Base-by-base conservation (phyloP, 1,140 invertebrate species). In the Caenorhabditis briggsae region DNA sequence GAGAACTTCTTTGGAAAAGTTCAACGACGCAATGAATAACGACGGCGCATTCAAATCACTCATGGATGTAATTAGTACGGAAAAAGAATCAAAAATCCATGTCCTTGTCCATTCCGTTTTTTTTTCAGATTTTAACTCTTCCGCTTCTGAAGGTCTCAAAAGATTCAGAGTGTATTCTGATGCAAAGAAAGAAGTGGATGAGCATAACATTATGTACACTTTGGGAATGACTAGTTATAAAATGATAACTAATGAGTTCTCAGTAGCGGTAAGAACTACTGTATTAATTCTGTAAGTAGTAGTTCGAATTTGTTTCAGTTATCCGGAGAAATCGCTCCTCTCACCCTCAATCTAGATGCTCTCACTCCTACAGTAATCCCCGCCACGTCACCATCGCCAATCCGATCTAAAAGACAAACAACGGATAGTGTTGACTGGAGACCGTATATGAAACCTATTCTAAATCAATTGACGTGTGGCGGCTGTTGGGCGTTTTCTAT, bases 401-500 rank as follows among this genome's bases (percentile, higher is more conserved):
- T 18, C 14, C 86, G 78, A 74, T 33, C 61, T 12, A 65, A 64
- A 33, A 74, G 61, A 64, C 43, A 55, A 9, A 18, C 74, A 5
- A 33, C 16, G 20, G 16, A n/a, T 12, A 56, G 14, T n/a, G 70
- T 82, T n/a, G 85, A 86, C 23, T 85, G 84, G 84, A 50, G 64
- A 41, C 64, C 84, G 16, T 74, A n/a, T 16, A 78, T 85, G 65
- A 85, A 55, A 14, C 61, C 61, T 3, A 70, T 85, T 25, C 53
- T 78, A 18, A 25, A 85, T 58, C 84, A 85, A 41, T 70, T 82
- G 70, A 61, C 33, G 25, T 86, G 85, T 64, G 85, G 85, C 48
- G 85, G 85, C 18, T 86, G 85, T 53, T 86, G 85, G 85, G 85
- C 85, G 9, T 86, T 86, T 41, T 70, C 85, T 43, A 86, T 86